Evolutionary conservation across 1,140 invertebrate species (phyloP).

Genomic region (Drosophila elegans): DNA sequence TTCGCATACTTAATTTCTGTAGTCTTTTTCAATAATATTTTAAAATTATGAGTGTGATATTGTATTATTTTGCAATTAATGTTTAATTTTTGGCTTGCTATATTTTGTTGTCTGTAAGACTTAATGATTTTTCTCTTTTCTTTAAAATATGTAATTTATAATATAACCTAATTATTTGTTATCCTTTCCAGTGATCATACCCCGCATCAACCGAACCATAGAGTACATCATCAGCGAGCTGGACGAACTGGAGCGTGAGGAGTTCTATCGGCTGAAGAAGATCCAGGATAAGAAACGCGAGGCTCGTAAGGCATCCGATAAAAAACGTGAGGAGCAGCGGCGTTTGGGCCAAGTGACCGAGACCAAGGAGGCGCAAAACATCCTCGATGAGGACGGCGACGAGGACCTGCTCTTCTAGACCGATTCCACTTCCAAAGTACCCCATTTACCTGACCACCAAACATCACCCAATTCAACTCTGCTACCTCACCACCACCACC

Average conservation of each 20-base stretch:
- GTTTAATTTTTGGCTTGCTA: too few species aligned
- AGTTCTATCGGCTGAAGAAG: constrained; percentile 98
- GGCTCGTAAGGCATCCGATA: constrained; percentile 87
- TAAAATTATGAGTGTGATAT: too few species aligned
- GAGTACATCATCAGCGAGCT: constrained; percentile 99
- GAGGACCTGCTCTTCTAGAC: constrained; percentile 96
- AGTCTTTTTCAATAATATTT: too few species aligned
- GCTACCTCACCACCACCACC: constrained; percentile 42
- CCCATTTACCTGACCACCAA: background rate
- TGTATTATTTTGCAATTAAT: too few species aligned
- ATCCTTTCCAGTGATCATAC: constrained; percentile 96
- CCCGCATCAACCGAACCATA: constrained; percentile 97
- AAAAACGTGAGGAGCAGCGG: constrained; percentile 85
- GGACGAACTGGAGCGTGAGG: constrained; percentile 99
- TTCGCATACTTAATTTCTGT: too few species aligned
- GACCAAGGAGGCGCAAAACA: constrained; percentile 87
- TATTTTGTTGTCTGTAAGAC: too few species aligned
- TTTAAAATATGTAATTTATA: too few species aligned
- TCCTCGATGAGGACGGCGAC: constrained; percentile 95
- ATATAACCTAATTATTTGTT: background rate
- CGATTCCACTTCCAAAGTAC: background rate
- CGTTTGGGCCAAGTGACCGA: constrained; percentile 85
- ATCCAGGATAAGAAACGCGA: constrained; percentile 88
- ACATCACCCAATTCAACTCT: constrained; percentile 6
- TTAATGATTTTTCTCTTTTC: too few species aligned